Percentiles rank a stretch among this genome's conserved stretches.
These are phyloP conservation scores for Acipenser ruthenus DNA, from an alignment of 2,797 vertebrate species.

Conservation along the genomic window DNA sequence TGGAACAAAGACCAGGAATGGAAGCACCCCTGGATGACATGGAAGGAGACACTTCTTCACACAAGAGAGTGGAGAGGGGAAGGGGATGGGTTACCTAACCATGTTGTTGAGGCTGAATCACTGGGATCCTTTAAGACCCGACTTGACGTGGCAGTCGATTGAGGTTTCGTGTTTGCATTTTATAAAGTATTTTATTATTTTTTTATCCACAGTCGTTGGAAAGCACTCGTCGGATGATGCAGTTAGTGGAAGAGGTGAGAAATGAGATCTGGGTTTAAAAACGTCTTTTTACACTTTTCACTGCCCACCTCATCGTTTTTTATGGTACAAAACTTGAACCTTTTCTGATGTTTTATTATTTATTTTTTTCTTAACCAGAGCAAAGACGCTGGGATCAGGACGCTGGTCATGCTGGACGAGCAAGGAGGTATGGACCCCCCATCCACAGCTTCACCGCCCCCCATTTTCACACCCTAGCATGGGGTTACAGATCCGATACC, in stretches of 20 bases:
- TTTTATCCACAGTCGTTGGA: constrained; percentile 57
- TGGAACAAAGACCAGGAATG: too few relatives aligned
- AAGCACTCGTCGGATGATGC: constrained; percentile 62
- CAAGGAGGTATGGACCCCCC: constrained; percentile 62
- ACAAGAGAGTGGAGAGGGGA: too few relatives aligned
- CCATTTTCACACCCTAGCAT: too few relatives aligned
- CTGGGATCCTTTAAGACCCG: too few relatives aligned
- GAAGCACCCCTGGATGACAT: too few relatives aligned
- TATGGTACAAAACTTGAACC: neutral
- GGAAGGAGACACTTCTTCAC: too few relatives aligned
- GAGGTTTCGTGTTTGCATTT: too few relatives aligned
- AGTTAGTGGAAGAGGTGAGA: constrained; percentile 65
- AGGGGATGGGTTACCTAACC: too few relatives aligned
- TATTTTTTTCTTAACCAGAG: constrained; percentile 46
- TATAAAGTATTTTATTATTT: too few relatives aligned
- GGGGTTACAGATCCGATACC: too few relatives aligned
- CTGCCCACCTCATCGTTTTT: neutral
- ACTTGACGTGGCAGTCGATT: too few relatives aligned
- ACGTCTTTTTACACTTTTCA: neutral
- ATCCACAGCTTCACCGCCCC: neutral
- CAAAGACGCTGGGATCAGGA: constrained; percentile 69
- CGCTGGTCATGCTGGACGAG: constrained; percentile 74
- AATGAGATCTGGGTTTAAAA: neutral
- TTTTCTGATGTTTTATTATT: neutral
- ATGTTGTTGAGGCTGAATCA: too few relatives aligned